Evolutionary conservation across 2,113 vertebrate species (phyloP).

Genomic region (Takifugu bimaculatus): DNA sequence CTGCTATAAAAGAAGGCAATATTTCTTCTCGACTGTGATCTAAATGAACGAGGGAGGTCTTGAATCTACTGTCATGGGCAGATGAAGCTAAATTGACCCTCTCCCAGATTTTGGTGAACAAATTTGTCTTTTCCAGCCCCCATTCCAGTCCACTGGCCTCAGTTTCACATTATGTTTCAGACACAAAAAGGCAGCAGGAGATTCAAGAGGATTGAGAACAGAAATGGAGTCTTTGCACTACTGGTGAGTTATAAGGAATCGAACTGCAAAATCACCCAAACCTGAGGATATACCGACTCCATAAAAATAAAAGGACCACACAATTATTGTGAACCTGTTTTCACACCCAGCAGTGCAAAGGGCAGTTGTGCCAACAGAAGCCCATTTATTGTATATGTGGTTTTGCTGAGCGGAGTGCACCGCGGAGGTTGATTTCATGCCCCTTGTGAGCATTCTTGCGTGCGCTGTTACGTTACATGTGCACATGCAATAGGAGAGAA

Average conservation of each 20-base stretch:
- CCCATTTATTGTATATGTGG: too few relatives aligned
- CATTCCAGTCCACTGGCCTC: constrained; percentile 55
- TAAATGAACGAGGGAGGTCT: constrained; percentile 9
- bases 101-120: constrained; percentile 9
- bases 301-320: too few relatives aligned
- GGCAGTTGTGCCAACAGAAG: too few relatives aligned
- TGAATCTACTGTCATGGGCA: constrained; percentile 2
- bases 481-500: too few relatives aligned
- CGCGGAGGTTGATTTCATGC: not conserved
- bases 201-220: constrained; percentile 86
- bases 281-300: not conserved
- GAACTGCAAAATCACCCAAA: constrained; percentile 19
- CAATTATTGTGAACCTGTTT: too few relatives aligned
- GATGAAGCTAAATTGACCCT: constrained; percentile 14
- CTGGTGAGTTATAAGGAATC: constrained; percentile 74
- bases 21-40: constrained; percentile 1
- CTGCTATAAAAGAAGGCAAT: not conserved
- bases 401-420: too few relatives aligned
- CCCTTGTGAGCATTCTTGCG: not conserved
- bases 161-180: constrained; percentile 78
- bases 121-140: constrained; percentile 30
- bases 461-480: too few relatives aligned
- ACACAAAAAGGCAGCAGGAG: constrained; percentile 84
- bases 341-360: too few relatives aligned
- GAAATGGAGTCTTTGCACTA: constrained; percentile 83